Evolutionary conservation across 2,888 invertebrate species (phyloP).

Genomic region (Oscheius sp.): DNA sequence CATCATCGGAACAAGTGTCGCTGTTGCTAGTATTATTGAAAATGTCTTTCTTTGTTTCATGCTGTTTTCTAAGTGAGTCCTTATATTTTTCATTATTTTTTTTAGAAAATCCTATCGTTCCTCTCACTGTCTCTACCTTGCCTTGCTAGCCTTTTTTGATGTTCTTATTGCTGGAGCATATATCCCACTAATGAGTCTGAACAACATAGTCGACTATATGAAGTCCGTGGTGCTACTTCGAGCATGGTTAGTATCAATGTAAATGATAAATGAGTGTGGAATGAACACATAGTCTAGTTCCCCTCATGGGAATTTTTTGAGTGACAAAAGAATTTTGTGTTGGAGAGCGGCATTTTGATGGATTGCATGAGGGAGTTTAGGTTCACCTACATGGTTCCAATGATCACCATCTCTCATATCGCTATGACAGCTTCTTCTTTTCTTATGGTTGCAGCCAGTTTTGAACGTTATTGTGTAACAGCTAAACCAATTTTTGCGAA

Average conservation of each 20-base stretch:
- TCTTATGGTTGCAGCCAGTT: slow-evolving; percentile 64
- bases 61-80: slow-evolving; percentile 11
- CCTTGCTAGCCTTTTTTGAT: slow-evolving; percentile 63
- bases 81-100: not conserved
- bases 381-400: slow-evolving; percentile 66
- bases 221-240: slow-evolving; percentile 51
- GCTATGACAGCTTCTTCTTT: slow-evolving; percentile 68
- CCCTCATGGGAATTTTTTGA: slow-evolving; percentile 1
- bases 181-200: slow-evolving; percentile 63
- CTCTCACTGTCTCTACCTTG: slow-evolving; percentile 61
- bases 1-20: slow-evolving; percentile 59
- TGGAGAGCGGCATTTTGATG: not conserved
- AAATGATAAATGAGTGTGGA: slow-evolving; percentile 31
- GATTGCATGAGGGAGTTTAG: slow-evolving; percentile 39
- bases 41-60: slow-evolving; percentile 36
- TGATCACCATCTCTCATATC: slow-evolving; percentile 68
- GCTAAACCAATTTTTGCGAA: slow-evolving; percentile 40
- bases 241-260: slow-evolving; percentile 51
- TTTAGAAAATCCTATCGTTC: slow-evolving; percentile 57
- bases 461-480: slow-evolving; percentile 62
- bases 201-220: slow-evolving; percentile 51
- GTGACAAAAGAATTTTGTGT: slow-evolving; percentile 2
- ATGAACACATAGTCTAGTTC: not conserved
- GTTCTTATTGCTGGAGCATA: slow-evolving; percentile 61
- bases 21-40: slow-evolving; percentile 57